Evolutionary conservation across 2,797 vertebrate species (phyloP).

Genomic region (Micromesistius poutassou): DNA sequence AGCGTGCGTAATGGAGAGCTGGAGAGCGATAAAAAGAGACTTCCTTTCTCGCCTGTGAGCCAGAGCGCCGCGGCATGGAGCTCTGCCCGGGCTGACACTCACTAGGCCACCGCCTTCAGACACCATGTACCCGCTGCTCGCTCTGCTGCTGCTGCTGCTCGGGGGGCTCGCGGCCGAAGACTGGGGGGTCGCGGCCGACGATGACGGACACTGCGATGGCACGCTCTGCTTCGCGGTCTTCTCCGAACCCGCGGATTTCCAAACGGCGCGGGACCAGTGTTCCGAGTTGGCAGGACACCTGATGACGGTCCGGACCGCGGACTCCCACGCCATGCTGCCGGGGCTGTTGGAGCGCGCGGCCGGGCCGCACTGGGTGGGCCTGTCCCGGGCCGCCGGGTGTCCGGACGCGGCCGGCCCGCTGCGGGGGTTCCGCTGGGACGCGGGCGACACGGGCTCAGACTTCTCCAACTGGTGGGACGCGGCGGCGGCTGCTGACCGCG

Average conservation of each 20-base stretch:
- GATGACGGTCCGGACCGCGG: conserved; percentile 77
- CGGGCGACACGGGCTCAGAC: conserved; percentile 66
- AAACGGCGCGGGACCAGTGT: conserved; percentile 64
- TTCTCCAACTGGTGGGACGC: conserved; percentile 79
- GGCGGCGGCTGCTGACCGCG: neutral
- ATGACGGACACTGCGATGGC: conserved; percentile 65
- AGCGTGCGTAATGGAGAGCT: neutral
- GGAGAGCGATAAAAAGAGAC: conserved; percentile 17
- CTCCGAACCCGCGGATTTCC: conserved; percentile 45
- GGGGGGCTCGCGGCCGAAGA: neutral
- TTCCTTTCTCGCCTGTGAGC: conserved; percentile 53
- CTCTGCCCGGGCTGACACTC: neutral
- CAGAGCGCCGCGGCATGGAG: conserved; percentile 42
- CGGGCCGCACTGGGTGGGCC: conserved; percentile 79
- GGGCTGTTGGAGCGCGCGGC: conserved; percentile 39
- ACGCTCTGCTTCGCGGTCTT: conserved; percentile 73
- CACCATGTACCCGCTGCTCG: neutral
- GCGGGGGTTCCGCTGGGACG: conserved; percentile 81
- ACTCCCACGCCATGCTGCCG: conserved; percentile 55
- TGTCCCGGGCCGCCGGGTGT: conserved; percentile 54
- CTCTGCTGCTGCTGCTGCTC: conserved; percentile 8
- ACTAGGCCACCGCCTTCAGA: neutral
- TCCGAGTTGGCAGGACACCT: conserved; percentile 57
- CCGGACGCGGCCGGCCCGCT: conserved; percentile 38
- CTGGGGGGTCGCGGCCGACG: neutral